These are phyloP conservation scores for Phrixothrix hirtus DNA, from an alignment of 2,888 invertebrate genomes.

Conservation along the genomic window DNA sequence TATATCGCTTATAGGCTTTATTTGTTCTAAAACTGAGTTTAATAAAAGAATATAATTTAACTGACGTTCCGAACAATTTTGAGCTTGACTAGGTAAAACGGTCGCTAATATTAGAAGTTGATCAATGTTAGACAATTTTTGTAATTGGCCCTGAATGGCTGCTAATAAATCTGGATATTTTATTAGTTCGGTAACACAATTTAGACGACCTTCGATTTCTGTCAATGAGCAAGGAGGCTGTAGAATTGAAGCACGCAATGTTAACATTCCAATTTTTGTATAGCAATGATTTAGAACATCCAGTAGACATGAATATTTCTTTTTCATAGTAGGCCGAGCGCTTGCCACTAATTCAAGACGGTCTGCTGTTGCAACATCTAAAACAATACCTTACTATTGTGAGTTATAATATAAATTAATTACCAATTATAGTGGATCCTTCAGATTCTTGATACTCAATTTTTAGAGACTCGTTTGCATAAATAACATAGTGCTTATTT, in stretches of 20 bases:
- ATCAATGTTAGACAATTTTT: slow-evolving; percentile 77
- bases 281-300: slow-evolving; percentile 70
- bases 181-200: slow-evolving; percentile 77
- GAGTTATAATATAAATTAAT: slow-evolving; percentile 17
- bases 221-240: slow-evolving; percentile 74
- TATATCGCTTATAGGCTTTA: slow-evolving; percentile 66
- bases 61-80: slow-evolving; percentile 70
- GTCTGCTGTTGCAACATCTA: slow-evolving; percentile 81
- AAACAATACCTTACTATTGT: background rate
- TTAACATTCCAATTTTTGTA: slow-evolving; percentile 74
- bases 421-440: slow-evolving; percentile 83
- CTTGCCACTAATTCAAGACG: slow-evolving; percentile 71
- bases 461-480: slow-evolving; percentile 75
- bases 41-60: slow-evolving; percentile 76
- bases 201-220: slow-evolving; percentile 70
- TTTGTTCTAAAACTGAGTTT: slow-evolving; percentile 74
- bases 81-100: slow-evolving; percentile 56
- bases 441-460: slow-evolving; percentile 82
- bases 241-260: slow-evolving; percentile 77
- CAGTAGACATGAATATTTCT: slow-evolving; percentile 61
- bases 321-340: slow-evolving; percentile 57
- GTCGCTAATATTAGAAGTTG: slow-evolving; percentile 69
- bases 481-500: slow-evolving; percentile 73
- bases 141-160: slow-evolving; percentile 62
- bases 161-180: slow-evolving; percentile 67